Conservation (phyloP, 1,140 invertebrate genomes). For the Penaeus vannamei region DNA sequence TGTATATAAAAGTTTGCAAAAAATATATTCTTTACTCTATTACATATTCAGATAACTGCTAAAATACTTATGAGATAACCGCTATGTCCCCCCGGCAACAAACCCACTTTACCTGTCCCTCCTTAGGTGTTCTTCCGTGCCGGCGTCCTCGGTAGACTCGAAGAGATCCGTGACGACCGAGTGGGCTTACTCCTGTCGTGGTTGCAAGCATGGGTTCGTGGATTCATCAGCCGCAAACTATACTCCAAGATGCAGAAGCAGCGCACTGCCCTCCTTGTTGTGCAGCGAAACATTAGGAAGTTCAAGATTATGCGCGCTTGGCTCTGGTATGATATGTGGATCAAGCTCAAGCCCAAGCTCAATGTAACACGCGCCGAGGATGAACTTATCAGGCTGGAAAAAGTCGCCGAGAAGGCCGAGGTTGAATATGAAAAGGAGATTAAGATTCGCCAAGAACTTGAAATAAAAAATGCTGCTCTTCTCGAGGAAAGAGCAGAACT, state of each 20-base stretch:
- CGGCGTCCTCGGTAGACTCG: slow-evolving; percentile 43
- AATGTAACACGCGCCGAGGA: slow-evolving; percentile 98
- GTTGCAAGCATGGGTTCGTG: slow-evolving; percentile 97
- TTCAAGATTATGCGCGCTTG: slow-evolving; percentile 98
- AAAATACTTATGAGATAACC: no score
- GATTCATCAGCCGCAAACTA: slow-evolving; percentile 84
- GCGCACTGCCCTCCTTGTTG: slow-evolving; percentile 93
- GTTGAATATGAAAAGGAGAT: slow-evolving; percentile 79
- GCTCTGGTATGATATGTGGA: slow-evolving; percentile 99
- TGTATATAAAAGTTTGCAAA: no score
- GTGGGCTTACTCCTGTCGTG: slow-evolving; percentile 97
- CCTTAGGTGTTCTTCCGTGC: slow-evolving; percentile 73
- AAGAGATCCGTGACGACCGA: slow-evolving; percentile 71
- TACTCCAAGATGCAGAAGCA: slow-evolving; percentile 99
- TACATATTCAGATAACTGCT: no score
- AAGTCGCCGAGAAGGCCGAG: slow-evolving; percentile 89
- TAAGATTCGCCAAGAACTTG: slow-evolving; percentile 77
- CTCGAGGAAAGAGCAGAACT: slow-evolving; percentile 75
- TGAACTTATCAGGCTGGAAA: slow-evolving; percentile 83
- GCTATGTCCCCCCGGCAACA: neutral
- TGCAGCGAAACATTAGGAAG: slow-evolving; percentile 98
- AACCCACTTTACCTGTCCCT: no score
- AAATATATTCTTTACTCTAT: no score
- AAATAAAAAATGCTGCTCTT: slow-evolving; percentile 75
- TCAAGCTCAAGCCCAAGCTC: slow-evolving; percentile 98